Evolutionary conservation across 2,888 invertebrate genomes (phyloP).

Genomic region (Oxytorus armatus): DNA sequence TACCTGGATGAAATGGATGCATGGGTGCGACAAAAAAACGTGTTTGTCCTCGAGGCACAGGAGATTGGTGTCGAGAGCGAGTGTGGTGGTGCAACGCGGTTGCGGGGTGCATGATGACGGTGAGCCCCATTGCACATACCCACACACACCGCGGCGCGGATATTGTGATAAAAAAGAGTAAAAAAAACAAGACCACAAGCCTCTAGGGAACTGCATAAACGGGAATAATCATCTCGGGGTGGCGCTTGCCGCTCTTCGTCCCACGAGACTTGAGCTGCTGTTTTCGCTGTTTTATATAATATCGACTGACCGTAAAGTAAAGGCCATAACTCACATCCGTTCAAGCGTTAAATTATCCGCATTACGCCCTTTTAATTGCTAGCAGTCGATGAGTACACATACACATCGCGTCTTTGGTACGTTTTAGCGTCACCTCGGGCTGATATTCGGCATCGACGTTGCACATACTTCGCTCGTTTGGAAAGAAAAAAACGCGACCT

Average conservation of each 20-base stretch:
- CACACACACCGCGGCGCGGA: constrained; percentile 42
- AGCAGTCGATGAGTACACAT: background rate
- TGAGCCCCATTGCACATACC: constrained; percentile 6
- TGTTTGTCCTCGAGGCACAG: constrained; percentile 71
- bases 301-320: background rate
- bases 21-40: constrained; percentile 69
- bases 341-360: background rate
- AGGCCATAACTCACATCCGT: background rate
- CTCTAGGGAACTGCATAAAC: constrained; percentile 68
- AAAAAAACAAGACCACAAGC: constrained; percentile 61
- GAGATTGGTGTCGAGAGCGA: constrained; percentile 32
- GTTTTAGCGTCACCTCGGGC: constrained; percentile 62
- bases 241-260: constrained; percentile 57
- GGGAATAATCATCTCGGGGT: constrained; percentile 70
- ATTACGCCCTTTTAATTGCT: background rate
- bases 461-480: constrained; percentile 41
- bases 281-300: constrained; percentile 18
- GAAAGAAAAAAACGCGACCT: constrained; percentile 13
- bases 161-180: constrained; percentile 48
- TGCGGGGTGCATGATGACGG: constrained; percentile 35
- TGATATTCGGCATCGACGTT: constrained; percentile 62
- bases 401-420: constrained; percentile 28
- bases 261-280: constrained; percentile 45
- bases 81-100: constrained; percentile 34
- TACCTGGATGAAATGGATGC: constrained; percentile 25